Base-by-base conservation (phyloP, 2,888 invertebrate genomes). In the Hypomecis punctinalis region DNA sequence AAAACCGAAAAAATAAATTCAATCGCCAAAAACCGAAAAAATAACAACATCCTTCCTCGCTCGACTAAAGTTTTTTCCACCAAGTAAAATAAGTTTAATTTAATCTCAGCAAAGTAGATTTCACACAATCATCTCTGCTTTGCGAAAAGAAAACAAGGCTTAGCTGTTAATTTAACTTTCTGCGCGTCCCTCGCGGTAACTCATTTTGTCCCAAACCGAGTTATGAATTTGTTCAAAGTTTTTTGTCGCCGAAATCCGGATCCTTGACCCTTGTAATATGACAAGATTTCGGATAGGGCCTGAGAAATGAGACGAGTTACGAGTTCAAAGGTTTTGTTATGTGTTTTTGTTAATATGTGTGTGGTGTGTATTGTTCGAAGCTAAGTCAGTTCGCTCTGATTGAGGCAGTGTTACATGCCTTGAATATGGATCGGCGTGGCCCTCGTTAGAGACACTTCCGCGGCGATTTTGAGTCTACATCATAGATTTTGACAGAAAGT, bases 81-180 rank as follows among this genome's bases (percentile, higher is more conserved):
- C 11, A 54, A 56, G 56, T 39, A 39, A 49, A 63, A 63, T 35
- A 47, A 63, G 59, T 69, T 69, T 72, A 67, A 74, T 64, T 65
- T 66, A 45, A 69, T 67, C 67, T 65, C 66, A 63, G 66, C 64
- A 65, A 64, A 62, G 69, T 71, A 73, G 65, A 73, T 45, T 58
- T 52, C 56, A 51, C 51, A 60, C 60, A 60, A 63, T 49, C 36
- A 40, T 61, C 60, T 45, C 59, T n/a, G 37, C 52, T 51, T 49
- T 37, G 9, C 10, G 37, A 61, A 65, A 63, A 63, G 58, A 63
- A 63, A 60, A 65, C 65, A 61, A 61, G 65, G 61, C 62, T 63
- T 67, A 59, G 67, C 60, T 60, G 75, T 78, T 81, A 82, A 84
- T 83, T 84, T 82, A 84, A 83, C 83, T 85, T 83, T 64, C 67